Percentiles rank a stretch among this genome's conserved stretches.
Conservation (phyloP, 1,140 invertebrate genomes). For the Plectrocnemia conspersa region DNA sequence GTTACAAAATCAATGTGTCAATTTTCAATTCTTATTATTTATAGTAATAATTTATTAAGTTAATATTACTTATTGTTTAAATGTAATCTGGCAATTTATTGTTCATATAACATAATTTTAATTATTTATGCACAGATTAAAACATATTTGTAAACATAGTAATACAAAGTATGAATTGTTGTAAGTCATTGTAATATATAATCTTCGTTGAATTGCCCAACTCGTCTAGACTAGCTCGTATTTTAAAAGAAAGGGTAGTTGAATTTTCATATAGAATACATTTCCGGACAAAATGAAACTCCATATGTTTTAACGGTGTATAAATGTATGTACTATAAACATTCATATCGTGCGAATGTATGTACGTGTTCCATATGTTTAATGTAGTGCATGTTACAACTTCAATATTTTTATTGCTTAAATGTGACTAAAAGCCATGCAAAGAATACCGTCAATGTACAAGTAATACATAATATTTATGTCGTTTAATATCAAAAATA, state of each 20-base stretch:
- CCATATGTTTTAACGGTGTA: background rate
- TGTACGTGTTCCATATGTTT: background rate
- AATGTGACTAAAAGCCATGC: background rate
- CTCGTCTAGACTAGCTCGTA: slow-evolving; percentile 3
- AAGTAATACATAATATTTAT: too few relatives aligned
- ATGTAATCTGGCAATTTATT: too few relatives aligned
- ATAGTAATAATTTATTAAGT: too few relatives aligned
- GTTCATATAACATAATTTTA: too few relatives aligned
- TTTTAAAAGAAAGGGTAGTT: background rate
- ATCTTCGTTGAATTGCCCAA: background rate
- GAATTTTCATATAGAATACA: background rate
- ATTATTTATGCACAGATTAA: too few relatives aligned
- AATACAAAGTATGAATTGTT: too few relatives aligned
- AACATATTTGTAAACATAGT: too few relatives aligned
- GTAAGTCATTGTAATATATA: slow-evolving; percentile 2
- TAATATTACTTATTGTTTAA: too few relatives aligned
- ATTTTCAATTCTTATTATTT: too few relatives aligned
- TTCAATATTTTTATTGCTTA: background rate
- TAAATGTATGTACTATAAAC: background rate
- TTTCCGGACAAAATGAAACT: background rate
- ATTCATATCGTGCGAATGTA: background rate
- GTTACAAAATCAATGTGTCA: too few relatives aligned
- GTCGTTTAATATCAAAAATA: too few relatives aligned
- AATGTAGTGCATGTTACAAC: background rate
- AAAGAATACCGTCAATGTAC: background rate